Base-by-base conservation (phyloP, 2,888 invertebrate genomes). In the Stenodema calcarata region DNA sequence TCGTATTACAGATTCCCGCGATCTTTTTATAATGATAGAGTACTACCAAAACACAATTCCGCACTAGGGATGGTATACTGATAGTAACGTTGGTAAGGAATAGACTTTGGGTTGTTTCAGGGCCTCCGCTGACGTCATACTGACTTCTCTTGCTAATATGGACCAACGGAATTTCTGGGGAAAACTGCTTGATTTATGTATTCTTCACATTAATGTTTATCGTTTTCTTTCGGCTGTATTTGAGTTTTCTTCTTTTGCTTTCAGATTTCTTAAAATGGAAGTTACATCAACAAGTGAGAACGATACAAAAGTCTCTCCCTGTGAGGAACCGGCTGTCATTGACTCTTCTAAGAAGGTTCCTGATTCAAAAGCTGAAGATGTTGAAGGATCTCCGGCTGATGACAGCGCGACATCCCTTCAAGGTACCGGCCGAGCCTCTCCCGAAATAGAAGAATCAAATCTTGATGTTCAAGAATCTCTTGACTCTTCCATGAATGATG, bases 201-300 rank as follows among this genome's bases (percentile, higher is more conserved):
- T 2, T 7, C 35, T 35, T 35, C 35, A 35, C 35, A 7, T 35
- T 2, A 2, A 35, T 35, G 35, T 7, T 35, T 4, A 35, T 35
- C 35, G 7, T 35, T 35, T 7, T 35, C 2, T 35, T 4, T 7
- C 35, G 35, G 2, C 35, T 4, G 2, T 35, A 35, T 54, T 54
- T 18, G 4, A 4, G 11, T 18, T 4, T 79, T 44, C 7, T 79
- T 44, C n/a, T 11, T 30, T n/a, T n/a, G n/a, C n/a, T 82, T 82
- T 14, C 82, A 84, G 84, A 44, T 73, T 28, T 44, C 18, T 78
- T 44, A 47, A 62, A 16, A 84, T 84, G 84, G 84, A 84, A 47
- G 84, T 84, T 14, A 73, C 84, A 23, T 84, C 84, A 0, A 84
- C 84, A 2, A 84, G 84, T 47, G 82, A 82, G 28, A 62, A 69